Base-by-base conservation (phyloP, 2,888 invertebrate species). In the Dexiosoma caninum region DNA sequence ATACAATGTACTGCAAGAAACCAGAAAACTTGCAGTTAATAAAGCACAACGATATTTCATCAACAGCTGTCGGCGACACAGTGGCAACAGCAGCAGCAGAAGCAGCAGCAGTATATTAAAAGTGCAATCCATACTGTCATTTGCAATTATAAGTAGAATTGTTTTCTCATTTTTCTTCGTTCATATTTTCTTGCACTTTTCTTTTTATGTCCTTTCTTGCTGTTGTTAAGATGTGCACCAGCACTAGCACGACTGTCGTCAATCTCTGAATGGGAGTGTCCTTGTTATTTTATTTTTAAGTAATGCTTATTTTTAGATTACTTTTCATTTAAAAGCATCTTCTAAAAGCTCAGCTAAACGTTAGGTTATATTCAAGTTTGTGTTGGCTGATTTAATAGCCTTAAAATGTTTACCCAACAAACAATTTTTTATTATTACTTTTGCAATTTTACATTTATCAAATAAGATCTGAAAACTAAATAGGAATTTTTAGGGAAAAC, bases 281-380 rank as follows among this genome's bases (percentile, higher is more conserved):
- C 51, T 60, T 60, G 49, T 42, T 51, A 71, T 42, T 53, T 51
- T 70, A n/a, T n/a, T n/a, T n/a, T n/a, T n/a, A n/a, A n/a, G n/a
- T n/a, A n/a, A n/a, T n/a, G n/a, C n/a, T 5, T 27, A 27, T 27
- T 5, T 27, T 5, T 27, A 27, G 3, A 27, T 27, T 27, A 27
- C 6, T 53, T 55, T 44, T n/a, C 8, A 12, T 57, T 23, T 40
- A 40, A 71, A 51, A 46, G 40, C 32, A 53, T 44, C 35, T 64
- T 14, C 49, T 62, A 57, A 51, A 74, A 78, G 67, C 44, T 23
- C 19, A 49, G 62, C 42, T 70, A 79, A 74, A 69, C 78, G 82
- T 72, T 80, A 75, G 80, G 75, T 64, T 37, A 78, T 78, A 82
- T 80, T 81, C 66, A 69, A 78, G 60, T 60, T 62, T 42, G 32